A percentile compares a stretch with the other conserved stretches of the same genome.
Conservation (phyloP, 2,888 invertebrate genomes). For the Pristionchus arcanus region DNA sequence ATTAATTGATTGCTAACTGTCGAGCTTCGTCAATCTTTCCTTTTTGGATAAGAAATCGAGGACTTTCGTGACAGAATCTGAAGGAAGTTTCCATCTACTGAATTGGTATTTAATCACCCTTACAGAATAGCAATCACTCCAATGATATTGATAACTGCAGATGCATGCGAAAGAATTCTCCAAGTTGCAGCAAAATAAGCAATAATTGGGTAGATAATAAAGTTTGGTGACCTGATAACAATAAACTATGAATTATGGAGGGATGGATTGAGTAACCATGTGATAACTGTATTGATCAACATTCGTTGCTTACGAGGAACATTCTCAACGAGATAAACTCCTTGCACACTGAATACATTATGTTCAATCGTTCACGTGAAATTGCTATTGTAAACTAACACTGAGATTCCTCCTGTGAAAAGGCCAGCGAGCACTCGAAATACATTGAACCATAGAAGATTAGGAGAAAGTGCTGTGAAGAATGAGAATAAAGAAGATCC, state of each 20-base stretch:
- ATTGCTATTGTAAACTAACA: constrained; percentile 37
- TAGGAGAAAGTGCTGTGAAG: constrained; percentile 43
- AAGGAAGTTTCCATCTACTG: background rate
- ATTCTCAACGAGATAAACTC: constrained; percentile 74
- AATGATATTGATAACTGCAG: constrained; percentile 19
- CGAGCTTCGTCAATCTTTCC: constrained; percentile 72
- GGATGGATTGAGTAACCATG: constrained; percentile 61
- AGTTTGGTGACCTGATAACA: constrained; percentile 70
- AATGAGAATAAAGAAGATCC: constrained; percentile 54
- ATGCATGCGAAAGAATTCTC: constrained; percentile 21
- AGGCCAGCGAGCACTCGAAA: constrained; percentile 57
- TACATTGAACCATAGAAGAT: constrained; percentile 57
- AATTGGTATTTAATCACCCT: background rate
- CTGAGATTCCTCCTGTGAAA: constrained; percentile 60
- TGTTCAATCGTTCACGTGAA: background rate
- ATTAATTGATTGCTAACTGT: constrained; percentile 61
- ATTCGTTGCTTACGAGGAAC: constrained; percentile 73
- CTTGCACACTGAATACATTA: constrained; percentile 63
- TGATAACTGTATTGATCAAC: constrained; percentile 68
- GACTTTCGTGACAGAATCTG: constrained; percentile 61
- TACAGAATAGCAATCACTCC: constrained; percentile 21
- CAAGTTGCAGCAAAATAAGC: constrained; percentile 60
- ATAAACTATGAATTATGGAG: background rate
- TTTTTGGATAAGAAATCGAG: constrained; percentile 69
- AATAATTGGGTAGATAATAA: constrained; percentile 70